phyloP scores from a whole-genome alignment of 2,888 invertebrate genomes.

The Odontocerum albicorne region DNA sequence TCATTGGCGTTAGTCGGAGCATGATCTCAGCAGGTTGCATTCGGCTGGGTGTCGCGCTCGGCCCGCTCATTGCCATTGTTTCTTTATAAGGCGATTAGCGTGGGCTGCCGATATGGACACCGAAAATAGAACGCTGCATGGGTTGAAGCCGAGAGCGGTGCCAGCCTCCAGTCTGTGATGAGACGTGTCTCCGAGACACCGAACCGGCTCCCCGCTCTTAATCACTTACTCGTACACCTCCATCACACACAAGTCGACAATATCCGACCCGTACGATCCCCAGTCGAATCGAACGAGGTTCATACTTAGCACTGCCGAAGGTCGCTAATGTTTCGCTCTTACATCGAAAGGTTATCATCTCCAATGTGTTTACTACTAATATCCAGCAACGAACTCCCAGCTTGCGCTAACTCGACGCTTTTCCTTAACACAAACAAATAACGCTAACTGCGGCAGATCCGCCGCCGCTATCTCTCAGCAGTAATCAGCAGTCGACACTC shows the following conservation, averaged over 20 bases:
- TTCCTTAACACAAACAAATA: constrained; percentile 5
- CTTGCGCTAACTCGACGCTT: constrained; percentile 19
- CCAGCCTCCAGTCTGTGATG: constrained; percentile 13
- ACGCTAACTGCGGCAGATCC: constrained; percentile 10
- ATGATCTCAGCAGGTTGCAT: constrained; percentile 34
- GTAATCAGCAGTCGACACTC: not conserved
- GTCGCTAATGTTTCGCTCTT: constrained; percentile 3
- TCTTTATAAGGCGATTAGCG: constrained; percentile 32
- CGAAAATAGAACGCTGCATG: constrained; percentile 33
- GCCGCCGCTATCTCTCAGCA: constrained; percentile 6
- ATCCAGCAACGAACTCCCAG: not conserved
- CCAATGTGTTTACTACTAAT: constrained; percentile 7
- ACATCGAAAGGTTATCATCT: constrained; percentile 11
- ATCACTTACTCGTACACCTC: no score
- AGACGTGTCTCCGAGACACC: constrained; percentile 18
- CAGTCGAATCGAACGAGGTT: no score
- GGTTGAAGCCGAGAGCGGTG: constrained; percentile 12
- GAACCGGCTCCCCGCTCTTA: not conserved
- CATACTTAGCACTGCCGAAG: no score
- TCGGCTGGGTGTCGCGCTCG: constrained; percentile 27
- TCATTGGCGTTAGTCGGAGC: constrained; percentile 5
- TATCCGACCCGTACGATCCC: no score
- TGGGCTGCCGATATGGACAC: constrained; percentile 32
- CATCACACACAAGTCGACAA: no score
- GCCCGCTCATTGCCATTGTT: constrained; percentile 35